A percentile compares a stretch with the other conserved stretches of the same genome.
Evolutionary conservation across 2,888 invertebrate genomes (phyloP).

Genomic region (Pogonocherus hispidulus): DNA sequence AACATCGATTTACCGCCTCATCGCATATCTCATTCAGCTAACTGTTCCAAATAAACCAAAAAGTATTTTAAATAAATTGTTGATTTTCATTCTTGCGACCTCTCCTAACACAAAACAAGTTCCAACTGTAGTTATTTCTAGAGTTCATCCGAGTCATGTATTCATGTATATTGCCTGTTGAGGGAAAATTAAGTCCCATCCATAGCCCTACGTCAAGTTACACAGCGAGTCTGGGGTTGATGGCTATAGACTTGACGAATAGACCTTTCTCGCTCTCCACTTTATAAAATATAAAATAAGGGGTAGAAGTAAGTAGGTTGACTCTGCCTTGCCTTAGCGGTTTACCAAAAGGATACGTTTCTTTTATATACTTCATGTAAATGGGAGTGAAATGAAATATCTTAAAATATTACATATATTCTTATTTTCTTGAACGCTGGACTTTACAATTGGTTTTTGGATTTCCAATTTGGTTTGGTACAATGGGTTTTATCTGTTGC

Average conservation of each 20-base stretch:
- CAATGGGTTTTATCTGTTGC: no score
- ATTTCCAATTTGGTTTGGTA: no score
- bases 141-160: constrained; percentile 22
- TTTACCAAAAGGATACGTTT: not conserved
- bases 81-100: not conserved
- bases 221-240: constrained; percentile 11
- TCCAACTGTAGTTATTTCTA: not conserved
- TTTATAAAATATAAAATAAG: constrained; percentile 22
- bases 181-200: constrained; percentile 26
- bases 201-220: constrained; percentile 7
- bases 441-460: no score
- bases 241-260: constrained; percentile 23
- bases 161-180: constrained; percentile 23
- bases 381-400: constrained; percentile 1
- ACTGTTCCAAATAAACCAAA: not conserved
- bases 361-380: not conserved
- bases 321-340: not conserved
- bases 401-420: no score
- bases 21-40: not conserved
- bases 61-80: not conserved
- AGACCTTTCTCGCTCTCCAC: constrained; percentile 21
- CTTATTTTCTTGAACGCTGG: no score
- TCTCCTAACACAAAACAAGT: not conserved
- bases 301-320: not conserved
- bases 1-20: not conserved